These are phyloP conservation scores for Crematogaster levior DNA, from an alignment of 2,888 invertebrate genomes.

Conservation along the genomic window DNA sequence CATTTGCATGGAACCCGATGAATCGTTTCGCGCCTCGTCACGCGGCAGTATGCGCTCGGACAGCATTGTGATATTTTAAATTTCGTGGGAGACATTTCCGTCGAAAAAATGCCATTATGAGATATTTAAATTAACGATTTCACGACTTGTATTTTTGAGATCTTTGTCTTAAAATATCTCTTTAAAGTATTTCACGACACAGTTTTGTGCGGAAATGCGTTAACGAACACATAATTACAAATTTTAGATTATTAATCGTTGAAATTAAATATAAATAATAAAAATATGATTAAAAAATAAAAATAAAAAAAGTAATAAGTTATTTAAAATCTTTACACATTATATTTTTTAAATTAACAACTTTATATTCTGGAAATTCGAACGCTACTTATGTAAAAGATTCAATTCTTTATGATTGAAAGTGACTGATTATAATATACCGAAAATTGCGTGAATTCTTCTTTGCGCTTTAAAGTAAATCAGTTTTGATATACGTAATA, in stretches of 20 bases:
- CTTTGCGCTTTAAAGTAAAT: not conserved
- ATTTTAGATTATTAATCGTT: too few species aligned
- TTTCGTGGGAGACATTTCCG: not conserved
- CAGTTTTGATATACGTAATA: not conserved
- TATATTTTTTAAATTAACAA: too few species aligned
- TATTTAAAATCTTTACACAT: too few species aligned
- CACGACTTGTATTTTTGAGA: not conserved
- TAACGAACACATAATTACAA: not conserved
- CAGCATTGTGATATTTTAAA: not conserved
- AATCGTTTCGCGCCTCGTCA: constrained; percentile 7
- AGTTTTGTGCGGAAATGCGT: not conserved
- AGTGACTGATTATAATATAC: not conserved
- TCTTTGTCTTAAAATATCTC: not conserved
- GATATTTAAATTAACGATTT: not conserved
- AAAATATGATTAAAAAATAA: too few species aligned
- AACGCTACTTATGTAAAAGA: too few species aligned
- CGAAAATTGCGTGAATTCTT: not conserved
- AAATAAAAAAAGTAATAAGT: too few species aligned
- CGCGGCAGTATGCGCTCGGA: not conserved
- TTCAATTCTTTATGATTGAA: too few species aligned
- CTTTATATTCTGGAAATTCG: too few species aligned
- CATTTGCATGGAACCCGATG: not conserved
- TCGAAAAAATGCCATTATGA: not conserved
- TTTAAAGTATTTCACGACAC: too few species aligned
- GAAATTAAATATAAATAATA: too few species aligned